Evolutionary conservation across 2,113 vertebrate species (phyloP), one percentile per base, ranked within the genome.

Genomic region (Asarcornis scutulata): DNA sequence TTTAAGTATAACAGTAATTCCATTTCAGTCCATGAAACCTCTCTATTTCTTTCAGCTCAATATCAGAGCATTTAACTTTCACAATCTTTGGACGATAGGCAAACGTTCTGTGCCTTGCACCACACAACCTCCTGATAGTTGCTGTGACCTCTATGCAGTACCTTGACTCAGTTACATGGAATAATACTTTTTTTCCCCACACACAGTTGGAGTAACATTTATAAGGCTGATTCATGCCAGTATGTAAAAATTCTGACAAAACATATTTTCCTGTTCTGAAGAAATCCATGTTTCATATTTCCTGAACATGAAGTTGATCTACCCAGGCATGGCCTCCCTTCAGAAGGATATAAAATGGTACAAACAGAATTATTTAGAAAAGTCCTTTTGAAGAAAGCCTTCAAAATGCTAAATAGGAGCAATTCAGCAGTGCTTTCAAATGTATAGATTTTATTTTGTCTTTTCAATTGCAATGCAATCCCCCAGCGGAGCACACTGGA

Each of bases 391-490:
- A 89, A 64, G 38, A 83, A 77, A 92, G 52, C 46, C 46, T 73
- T 80, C 66, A 77, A 86, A 69, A n/a, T 94, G 44, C 56, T 83
- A 60, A 92, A 69, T 52, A 73, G 48, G 42, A 81, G 60, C 44
- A 88, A 91, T 89, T 88, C 26, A 27, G 81, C 21, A 82, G 69
- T 11, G 15, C 40, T 93, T 96, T 95, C 76, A 81, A 66, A 95
- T 96, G 68, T 62, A 91, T 22, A 84, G 81, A 75, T 91, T 93
- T 93, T 96, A 72, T 68, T 86, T 64, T 81, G 59, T 55, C 50
- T 92, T 83, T 91, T 83, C 68, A 82, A 25, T 22, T 75, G 87
- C 83, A 96, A 97, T 36, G 44, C 34, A 96, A 44, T 55, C 59
- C 69, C 63, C 62, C 75, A 96, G 80, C 16, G 62, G 86, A 75